These are phyloP conservation scores for Mustelus asterias DNA, from an alignment of 2,113 vertebrate species.

Conservation along the genomic window DNA sequence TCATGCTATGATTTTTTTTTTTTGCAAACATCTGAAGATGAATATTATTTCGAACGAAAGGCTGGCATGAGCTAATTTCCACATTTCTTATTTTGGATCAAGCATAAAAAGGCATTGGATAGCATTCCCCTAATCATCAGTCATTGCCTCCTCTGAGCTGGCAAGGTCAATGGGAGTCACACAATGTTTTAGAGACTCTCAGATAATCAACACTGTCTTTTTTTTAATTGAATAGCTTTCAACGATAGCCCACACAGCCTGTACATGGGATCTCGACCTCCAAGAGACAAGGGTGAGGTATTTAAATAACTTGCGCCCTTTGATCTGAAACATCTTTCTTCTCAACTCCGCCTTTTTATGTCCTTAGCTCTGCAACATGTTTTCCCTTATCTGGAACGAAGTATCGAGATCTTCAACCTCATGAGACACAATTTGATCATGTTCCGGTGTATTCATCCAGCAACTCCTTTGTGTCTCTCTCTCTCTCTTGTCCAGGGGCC, in stretches of 20 bases:
- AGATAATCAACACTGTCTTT: neutral
- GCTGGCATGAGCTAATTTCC: neutral
- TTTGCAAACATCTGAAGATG: neutral
- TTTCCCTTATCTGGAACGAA: neutral
- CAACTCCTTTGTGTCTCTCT: too few relatives aligned
- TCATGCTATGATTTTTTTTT: neutral
- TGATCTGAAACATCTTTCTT: slow-evolving; percentile 31
- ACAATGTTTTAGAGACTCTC: slow-evolving; percentile 9
- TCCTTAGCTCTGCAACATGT: neutral
- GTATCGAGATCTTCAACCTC: neutral
- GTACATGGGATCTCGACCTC: slow-evolving; percentile 21
- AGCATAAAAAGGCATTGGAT: neutral
- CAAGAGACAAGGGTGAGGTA: neutral
- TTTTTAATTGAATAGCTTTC: neutral
- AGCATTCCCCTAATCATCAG: neutral
- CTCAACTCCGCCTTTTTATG: neutral
- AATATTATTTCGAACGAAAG: neutral
- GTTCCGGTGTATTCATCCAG: too few relatives aligned
- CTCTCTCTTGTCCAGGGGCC: neutral
- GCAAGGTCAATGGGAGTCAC: neutral
- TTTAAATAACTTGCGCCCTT: neutral
- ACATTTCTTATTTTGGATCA: neutral
- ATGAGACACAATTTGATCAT: slow-evolving; percentile 2
- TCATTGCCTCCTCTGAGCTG: neutral
- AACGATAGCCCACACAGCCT: neutral